A percentile compares a stretch with the other conserved stretches of the same genome.
These are phyloP conservation scores for Noctilio leporinus DNA, from an alignment of 2,113 vertebrate species.

Conservation along the genomic window DNA sequence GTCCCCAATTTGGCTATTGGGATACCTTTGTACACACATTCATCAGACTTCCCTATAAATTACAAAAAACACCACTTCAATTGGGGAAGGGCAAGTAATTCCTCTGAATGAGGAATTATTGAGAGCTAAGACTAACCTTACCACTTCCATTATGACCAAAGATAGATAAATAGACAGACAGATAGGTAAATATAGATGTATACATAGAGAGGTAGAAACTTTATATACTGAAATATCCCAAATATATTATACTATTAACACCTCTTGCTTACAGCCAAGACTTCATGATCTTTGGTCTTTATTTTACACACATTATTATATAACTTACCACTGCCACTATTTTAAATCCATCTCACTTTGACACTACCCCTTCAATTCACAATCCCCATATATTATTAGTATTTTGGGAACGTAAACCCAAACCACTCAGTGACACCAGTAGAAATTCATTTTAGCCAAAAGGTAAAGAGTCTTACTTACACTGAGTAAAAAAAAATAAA, in stretches of 20 bases:
- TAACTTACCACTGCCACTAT: neutral
- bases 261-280: neutral
- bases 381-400: neutral
- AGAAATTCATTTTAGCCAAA: neutral
- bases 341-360: neutral
- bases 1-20: neutral
- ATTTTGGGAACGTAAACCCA: conserved; percentile 9
- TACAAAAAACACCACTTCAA: neutral
- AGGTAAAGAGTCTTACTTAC: neutral
- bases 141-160: neutral
- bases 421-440: neutral
- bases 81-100: neutral
- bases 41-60: neutral
- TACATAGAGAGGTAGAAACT: neutral
- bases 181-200: neutral
- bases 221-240: neutral
- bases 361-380: too few species aligned
- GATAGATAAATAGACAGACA: neutral
- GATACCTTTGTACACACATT: neutral
- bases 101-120: neutral
- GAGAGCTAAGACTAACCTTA: neutral
- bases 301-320: neutral
- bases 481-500: neutral
- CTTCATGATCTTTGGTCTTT: neutral
- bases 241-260: neutral